Base-by-base conservation (phyloP, 2,888 invertebrate genomes). In the Philaethria dido region DNA sequence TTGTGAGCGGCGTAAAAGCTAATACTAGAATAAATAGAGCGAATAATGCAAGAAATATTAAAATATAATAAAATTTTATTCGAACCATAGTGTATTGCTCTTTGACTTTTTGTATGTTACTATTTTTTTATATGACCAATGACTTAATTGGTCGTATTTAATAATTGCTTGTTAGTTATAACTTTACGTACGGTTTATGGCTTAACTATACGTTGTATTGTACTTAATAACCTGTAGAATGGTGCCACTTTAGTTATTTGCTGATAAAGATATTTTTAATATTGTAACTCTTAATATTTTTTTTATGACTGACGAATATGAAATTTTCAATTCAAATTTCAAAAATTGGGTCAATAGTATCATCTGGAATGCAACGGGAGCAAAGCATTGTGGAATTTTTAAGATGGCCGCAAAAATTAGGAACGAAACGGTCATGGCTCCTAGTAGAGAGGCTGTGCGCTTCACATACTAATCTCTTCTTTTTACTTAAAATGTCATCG, bases 1-100 rank as follows among this genome's bases (percentile, higher is more conserved):
- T 92, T 0, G 85, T 76, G 1, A 86, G 62, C 0, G 91, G 89
- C 50, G 80, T 79, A 66, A 88, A 90, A 0, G 88, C 82, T 29
- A 83, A 62, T 0, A 82, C 80, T 0, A 83, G 64, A 81, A 60
- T 66, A 0, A 64, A 59, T 20, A 62, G 54, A 3, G 59, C 55
- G 44, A 68, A 62, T 62, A 68, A 64, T 64, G 66, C 62, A 29
- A 71, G 20, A 39, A 69, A 68, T 64, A 62, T 54, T 8, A 70
- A 44, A 16, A 63, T 60, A 47, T 64, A 70, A 44, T 62, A 42
- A 50, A 66, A 64, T 69, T 52, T 64, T 13, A 60, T 20, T 16
- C 22, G 44, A 33, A 44, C 18, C 69, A 70, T 66, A 50, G 62
- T 47, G 62, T 62, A 36, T 44, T 54, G 33, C 50, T 50, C 14